These are phyloP conservation scores for Eulemur mongoz DNA, from an alignment of 2,797 vertebrate genomes.

Conservation along the genomic window DNA sequence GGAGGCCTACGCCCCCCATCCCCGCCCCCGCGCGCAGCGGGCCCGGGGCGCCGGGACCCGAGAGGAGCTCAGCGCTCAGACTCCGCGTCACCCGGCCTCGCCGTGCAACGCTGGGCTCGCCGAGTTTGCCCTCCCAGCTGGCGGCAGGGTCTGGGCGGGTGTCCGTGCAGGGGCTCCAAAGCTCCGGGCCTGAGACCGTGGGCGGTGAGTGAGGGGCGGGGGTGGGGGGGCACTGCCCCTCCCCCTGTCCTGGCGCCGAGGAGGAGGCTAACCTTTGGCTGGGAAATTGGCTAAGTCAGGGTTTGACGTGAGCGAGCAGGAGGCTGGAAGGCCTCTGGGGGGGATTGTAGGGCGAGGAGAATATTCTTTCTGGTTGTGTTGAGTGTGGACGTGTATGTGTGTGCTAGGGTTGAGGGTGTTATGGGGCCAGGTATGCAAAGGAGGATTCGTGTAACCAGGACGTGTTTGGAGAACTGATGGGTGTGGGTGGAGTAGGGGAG, in stretches of 20 bases:
- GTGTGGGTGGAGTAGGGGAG: not conserved
- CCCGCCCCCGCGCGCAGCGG: not conserved
- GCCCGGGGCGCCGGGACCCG: not conserved
- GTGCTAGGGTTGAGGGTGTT: not conserved
- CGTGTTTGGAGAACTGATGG: not conserved
- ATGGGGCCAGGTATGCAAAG: not conserved
- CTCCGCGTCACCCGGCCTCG: accelerated
- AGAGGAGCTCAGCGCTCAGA: accelerated
- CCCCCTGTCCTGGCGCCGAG: not conserved
- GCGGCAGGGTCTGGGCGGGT: not conserved
- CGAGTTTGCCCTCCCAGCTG: not conserved
- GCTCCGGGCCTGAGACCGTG: not conserved
- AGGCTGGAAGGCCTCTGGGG: not conserved
- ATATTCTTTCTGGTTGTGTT: not conserved
- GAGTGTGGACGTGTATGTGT: not conserved
- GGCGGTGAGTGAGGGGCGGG: constrained; percentile 9
- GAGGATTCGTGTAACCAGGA: not conserved
- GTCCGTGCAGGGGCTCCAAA: not conserved
- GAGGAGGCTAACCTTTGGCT: not conserved
- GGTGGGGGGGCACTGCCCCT: not conserved
- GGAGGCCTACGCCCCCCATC: not conserved
- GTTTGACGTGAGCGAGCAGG: not conserved
- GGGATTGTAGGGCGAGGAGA: not conserved
- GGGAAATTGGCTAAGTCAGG: not conserved
- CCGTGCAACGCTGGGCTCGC: not conserved